A percentile compares a stretch with the other conserved stretches of the same genome.
phyloP scores from a whole-genome alignment of 2,888 invertebrate genomes.

The Lasius platythorax region DNA sequence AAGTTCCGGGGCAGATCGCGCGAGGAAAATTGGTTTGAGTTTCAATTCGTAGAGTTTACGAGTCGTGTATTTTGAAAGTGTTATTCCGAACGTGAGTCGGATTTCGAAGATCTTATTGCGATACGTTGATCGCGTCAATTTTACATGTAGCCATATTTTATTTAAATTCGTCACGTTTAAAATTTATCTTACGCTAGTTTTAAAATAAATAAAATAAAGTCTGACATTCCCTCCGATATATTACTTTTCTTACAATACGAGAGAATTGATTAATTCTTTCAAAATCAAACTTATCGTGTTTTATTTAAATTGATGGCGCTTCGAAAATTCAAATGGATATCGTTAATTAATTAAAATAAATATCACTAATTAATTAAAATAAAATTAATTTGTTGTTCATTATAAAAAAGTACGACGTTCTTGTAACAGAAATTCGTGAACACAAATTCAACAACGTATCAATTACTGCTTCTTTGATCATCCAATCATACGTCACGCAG shows the following conservation, averaged over 20 bases:
- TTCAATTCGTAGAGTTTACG: conserved; percentile 35
- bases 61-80: not conserved
- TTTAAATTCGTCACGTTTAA: not conserved
- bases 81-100: not conserved
- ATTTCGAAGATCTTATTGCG: not conserved
- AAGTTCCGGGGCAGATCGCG: conserved; percentile 5
- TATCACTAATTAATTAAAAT: too few relatives aligned
- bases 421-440: not conserved
- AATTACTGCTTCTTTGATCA: conserved; percentile 33
- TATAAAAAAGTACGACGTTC: not conserved
- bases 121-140: not conserved
- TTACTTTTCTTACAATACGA: not conserved
- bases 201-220: not conserved
- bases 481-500: conserved; percentile 10
- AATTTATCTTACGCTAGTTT: not conserved
- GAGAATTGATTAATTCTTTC: not conserved
- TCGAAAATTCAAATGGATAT: conserved; percentile 6
- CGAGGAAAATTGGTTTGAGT: conserved; percentile 32
- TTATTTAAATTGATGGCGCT: not conserved
- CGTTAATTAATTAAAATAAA: too few relatives aligned
- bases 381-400: conserved; percentile 2
- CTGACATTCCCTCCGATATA: not conserved
- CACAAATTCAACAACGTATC: conserved; percentile 25
- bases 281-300: not conserved
- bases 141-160: not conserved